phyloP scores from a whole-genome alignment of 2,113 vertebrate species.

The Desmodus rotundus region DNA sequence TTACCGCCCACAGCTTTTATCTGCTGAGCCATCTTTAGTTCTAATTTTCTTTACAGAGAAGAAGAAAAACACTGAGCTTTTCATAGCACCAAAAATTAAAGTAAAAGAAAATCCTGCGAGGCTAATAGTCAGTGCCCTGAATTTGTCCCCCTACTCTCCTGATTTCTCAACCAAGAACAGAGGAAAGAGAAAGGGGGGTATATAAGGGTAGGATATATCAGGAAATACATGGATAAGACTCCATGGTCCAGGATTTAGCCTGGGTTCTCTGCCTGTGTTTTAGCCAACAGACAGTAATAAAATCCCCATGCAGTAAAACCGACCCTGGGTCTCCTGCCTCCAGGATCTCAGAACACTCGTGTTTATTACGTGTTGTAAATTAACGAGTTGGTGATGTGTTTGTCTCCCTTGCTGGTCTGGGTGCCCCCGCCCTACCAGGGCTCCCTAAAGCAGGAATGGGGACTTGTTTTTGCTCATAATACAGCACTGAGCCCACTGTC shows the following conservation, averaged over 20 bases:
- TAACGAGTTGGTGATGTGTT: neutral
- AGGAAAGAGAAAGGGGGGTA: neutral
- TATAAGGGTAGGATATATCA: neutral
- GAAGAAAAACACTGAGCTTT: constrained; percentile 64
- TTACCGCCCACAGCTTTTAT: constrained; percentile 69
- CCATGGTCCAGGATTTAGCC: neutral
- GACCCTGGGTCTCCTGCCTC: neutral
- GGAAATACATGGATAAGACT: neutral
- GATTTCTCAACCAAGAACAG: constrained; percentile 20
- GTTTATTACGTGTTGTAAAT: neutral
- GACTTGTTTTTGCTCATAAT: neutral
- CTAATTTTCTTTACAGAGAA: constrained; percentile 69
- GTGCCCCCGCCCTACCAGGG: neutral
- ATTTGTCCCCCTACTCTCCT: constrained; percentile 29
- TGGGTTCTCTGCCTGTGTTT: neutral
- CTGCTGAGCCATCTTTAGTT: constrained; percentile 68
- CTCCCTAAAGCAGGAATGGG: neutral
- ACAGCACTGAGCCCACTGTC: neutral
- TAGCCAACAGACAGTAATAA: neutral
- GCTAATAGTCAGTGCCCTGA: constrained; percentile 49
- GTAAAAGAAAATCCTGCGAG: constrained; percentile 53
- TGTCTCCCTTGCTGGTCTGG: neutral
- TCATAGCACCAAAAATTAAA: constrained; percentile 63
- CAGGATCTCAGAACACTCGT: neutral
- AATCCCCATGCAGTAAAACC: neutral